Conservation (phyloP, 2,888 invertebrate species). For the Toxonevra muliebris region DNA sequence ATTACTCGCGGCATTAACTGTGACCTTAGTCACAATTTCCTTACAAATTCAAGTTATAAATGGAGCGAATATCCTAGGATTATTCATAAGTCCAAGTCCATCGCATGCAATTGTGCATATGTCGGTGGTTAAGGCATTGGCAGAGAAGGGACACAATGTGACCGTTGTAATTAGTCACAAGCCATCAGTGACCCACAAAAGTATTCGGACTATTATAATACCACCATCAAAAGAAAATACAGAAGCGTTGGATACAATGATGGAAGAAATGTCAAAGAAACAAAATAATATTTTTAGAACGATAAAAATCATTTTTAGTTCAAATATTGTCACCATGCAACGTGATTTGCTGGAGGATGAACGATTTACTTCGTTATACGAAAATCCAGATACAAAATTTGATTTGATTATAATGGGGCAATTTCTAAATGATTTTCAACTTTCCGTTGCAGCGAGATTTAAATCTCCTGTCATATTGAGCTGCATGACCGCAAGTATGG, state of each 20-base stretch:
- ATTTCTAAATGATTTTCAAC: constrained; percentile 56
- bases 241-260: constrained; percentile 34
- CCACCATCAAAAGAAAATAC: constrained; percentile 46
- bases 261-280: constrained; percentile 44
- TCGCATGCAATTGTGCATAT: constrained; percentile 62
- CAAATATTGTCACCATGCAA: constrained; percentile 52
- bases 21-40: background rate
- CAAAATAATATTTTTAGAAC: too few species aligned
- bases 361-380: constrained; percentile 53
- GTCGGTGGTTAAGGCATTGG: constrained; percentile 53
- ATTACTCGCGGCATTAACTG: too few species aligned
- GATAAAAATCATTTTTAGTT: too few species aligned
- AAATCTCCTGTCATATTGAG: constrained; percentile 54
- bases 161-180: constrained; percentile 54
- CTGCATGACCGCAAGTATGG: constrained; percentile 48
- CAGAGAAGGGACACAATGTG: constrained; percentile 60
- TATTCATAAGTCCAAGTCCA: constrained; percentile 59
- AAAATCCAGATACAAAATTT: constrained; percentile 55
- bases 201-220: constrained; percentile 52
- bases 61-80: constrained; percentile 55
- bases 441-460: constrained; percentile 53
- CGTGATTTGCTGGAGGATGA: constrained; percentile 50
- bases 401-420: constrained; percentile 59
- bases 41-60: constrained; percentile 31
- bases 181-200: constrained; percentile 54